Evolutionary conservation across 1,140 invertebrate species (phyloP), one percentile per base, ranked within the genome.

Genomic region (Ctenoplectra terminalis): DNA sequence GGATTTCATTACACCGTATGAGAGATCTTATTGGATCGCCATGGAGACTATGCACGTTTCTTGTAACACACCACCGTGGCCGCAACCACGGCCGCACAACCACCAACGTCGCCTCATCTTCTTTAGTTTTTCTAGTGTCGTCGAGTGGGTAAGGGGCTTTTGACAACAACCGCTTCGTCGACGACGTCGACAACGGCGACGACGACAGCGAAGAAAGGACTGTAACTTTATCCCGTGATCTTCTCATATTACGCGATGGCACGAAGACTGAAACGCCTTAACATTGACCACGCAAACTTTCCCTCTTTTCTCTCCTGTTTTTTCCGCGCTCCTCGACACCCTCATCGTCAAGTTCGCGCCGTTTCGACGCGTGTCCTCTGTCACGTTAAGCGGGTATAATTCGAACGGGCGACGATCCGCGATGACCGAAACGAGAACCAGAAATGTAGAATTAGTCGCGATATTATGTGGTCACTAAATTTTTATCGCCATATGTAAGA

Each of bases 181-280:
- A 61, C 61, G 61, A 37, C 40, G 40, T 52, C 70, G 50, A 46
- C 56, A 29, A 52, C 71, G 66, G 31, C 37, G 48, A 73, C 40
- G 46, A 71, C 56, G 77, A 66, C 73, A 46, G 50, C 54, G 50
- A 75, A 69, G 73, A 31, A 78, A 78, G 63, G 61, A 75, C 61
- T 81, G 79, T 81, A 89, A 84, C 76, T 79, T 87, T 81, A 86
- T 69, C 74, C 52, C 70, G 69, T 77, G 84, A 89, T 89, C 82
- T 89, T 82, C 61, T 86, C 74, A 77, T 79, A 82, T 87, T 69
- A 89, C 78, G 81, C 88, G 71, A 83, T 54, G 69, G 67, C 69
- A 88, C 75, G 83, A 58, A 83, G 56, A 63, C 72, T 64, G 56
- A 60, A 61, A 73, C 46, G 78, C 40, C 50, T 56, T 75, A 80